Percentiles rank a stretch among this genome's conserved stretches.
Evolutionary conservation across 2,888 invertebrate genomes (phyloP).

Genomic region (Notodromas monacha): DNA sequence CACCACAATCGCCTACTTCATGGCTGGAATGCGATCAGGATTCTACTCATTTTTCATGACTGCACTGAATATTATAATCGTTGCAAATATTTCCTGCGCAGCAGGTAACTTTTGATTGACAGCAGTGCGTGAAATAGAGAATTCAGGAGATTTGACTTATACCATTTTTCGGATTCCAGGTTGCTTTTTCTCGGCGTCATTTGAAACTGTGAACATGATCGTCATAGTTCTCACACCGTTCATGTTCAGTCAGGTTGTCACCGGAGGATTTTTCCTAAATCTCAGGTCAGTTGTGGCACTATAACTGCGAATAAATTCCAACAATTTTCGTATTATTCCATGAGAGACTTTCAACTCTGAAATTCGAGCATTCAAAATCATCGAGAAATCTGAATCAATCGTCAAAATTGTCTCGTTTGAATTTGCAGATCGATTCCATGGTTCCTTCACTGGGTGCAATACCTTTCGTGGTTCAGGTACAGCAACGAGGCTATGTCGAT

Average conservation of each 20-base stretch:
- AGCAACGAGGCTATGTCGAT: conserved; percentile 51
- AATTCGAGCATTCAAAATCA: no score
- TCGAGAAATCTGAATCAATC: no score
- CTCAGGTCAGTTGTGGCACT: conserved; percentile 38
- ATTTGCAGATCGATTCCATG: conserved; percentile 8
- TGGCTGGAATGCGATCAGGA: conserved; percentile 38
- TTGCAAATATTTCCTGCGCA: conserved; percentile 53
- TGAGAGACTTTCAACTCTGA: no score
- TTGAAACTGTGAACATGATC: conserved; percentile 40
- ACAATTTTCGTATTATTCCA: no score
- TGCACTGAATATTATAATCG: conserved; percentile 31
- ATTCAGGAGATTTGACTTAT: no score
- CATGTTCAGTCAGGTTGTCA: conserved; percentile 53
- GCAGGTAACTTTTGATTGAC: conserved; percentile 26
- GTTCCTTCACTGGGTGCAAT: conserved; percentile 28
- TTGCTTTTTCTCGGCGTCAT: conserved; percentile 49
- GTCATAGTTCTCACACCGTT: conserved; percentile 56
- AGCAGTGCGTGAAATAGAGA: no score
- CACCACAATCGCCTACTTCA: conserved; percentile 47
- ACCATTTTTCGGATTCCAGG: no score
- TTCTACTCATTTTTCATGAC: conserved; percentile 34
- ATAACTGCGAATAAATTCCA: no score
- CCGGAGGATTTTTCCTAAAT: conserved; percentile 49
- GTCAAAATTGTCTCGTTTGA: no score
- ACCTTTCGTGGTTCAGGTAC: conserved; percentile 54